Conservation (phyloP, 2,888 invertebrate genomes). For the Aporophyla nigra region DNA sequence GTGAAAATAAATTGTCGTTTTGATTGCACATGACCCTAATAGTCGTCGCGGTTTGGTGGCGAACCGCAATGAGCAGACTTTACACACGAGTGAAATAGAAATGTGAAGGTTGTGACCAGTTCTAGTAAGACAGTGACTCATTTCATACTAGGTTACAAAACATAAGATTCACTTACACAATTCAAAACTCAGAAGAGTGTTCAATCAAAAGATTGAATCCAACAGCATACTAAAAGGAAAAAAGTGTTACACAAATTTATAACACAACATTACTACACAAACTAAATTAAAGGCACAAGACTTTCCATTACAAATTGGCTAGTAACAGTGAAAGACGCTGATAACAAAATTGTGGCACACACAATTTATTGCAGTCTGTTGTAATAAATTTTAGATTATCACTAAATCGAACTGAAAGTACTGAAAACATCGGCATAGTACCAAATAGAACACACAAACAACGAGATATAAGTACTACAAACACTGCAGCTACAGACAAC, state of each 20-base stretch:
- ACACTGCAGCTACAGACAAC: not conserved
- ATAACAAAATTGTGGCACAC: slow-evolving; percentile 7
- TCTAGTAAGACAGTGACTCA: slow-evolving; percentile 38
- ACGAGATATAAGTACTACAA: not conserved
- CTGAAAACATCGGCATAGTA: not conserved
- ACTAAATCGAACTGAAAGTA: not conserved
- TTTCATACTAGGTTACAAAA: slow-evolving; percentile 40
- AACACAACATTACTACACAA: not conserved
- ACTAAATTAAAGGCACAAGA: slow-evolving; percentile 19
- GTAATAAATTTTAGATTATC: not conserved
- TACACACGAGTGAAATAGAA: slow-evolving; percentile 60
- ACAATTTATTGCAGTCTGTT: slow-evolving; percentile 6
- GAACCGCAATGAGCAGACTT: slow-evolving; percentile 54
- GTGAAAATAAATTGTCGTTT: slow-evolving; percentile 81
- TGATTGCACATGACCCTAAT: slow-evolving; percentile 70
- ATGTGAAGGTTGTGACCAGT: slow-evolving; percentile 59
- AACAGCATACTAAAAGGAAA: not conserved
- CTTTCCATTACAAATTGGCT: not conserved
- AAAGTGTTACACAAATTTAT: not conserved
- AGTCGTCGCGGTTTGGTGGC: slow-evolving; percentile 46
- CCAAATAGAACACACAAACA: slow-evolving; percentile 13
- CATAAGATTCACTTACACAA: slow-evolving; percentile 26
- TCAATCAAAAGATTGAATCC: not conserved
- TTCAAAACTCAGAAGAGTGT: not conserved
- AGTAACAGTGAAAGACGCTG: slow-evolving; percentile 14